phyloP scores from a whole-genome alignment of 2,888 invertebrate genomes.

The Sinotaia quadrata region DNA sequence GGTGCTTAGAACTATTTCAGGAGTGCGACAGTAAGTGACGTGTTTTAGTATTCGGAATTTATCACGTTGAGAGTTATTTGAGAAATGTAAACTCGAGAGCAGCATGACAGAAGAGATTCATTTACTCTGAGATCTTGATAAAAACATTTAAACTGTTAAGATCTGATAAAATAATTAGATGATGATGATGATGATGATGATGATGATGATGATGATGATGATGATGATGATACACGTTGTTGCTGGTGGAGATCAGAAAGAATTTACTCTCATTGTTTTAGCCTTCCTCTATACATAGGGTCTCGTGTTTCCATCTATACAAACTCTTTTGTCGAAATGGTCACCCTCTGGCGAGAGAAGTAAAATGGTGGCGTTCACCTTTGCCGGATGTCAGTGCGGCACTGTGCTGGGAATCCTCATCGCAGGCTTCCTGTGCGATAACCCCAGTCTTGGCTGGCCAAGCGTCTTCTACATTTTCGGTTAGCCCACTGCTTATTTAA shows the following conservation, averaged over 20 bases:
- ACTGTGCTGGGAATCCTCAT: conserved; percentile 87
- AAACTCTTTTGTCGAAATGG: conserved; percentile 33
- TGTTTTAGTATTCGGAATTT: no score
- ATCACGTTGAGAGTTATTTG: no score
- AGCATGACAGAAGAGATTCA: no score
- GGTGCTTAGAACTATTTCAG: no score
- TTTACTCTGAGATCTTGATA: no score
- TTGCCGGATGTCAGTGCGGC: conserved; percentile 78
- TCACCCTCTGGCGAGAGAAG: conserved; percentile 31
- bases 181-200: conserved; percentile 14
- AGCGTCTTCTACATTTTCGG: conserved; percentile 55
- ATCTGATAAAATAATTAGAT: no score
- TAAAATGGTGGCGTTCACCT: conserved; percentile 31
- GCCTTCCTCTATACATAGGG: conserved; percentile 23
- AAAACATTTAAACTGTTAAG: no score
- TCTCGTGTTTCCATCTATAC: conserved; percentile 33
- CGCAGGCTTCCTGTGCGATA: conserved; percentile 84
- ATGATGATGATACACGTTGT: not conserved
- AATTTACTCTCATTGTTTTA: no score
- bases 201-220: conserved; percentile 15
- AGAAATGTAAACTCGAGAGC: no score
- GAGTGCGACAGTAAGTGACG: no score
- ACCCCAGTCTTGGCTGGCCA: conserved; percentile 76
- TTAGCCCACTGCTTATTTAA: not conserved
- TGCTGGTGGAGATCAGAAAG: no score